These are phyloP conservation scores for Spilarctia lutea DNA, from an alignment of 2,888 invertebrate genomes.

Conservation along the genomic window DNA sequence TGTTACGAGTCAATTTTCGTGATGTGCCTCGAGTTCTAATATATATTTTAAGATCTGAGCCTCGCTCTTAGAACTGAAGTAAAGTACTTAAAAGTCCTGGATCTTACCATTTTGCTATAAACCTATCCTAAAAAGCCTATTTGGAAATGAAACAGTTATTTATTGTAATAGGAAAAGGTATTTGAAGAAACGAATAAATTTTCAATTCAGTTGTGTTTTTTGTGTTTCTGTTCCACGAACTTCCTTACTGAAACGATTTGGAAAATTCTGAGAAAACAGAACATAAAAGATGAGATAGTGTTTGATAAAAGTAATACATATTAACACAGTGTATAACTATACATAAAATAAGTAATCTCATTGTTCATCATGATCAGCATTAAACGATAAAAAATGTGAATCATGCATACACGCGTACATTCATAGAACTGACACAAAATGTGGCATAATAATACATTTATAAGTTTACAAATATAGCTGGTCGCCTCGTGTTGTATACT, in stretches of 20 bases:
- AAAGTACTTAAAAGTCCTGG: not conserved
- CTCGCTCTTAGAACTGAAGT: not conserved
- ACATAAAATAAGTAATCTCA: not conserved
- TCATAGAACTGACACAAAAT: not conserved
- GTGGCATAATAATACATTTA: not conserved
- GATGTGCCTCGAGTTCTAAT: slow-evolving; percentile 1
- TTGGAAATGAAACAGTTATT: not conserved
- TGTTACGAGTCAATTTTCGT: slow-evolving; percentile 41
- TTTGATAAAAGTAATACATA: not conserved
- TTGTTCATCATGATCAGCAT: no score
- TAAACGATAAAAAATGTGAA: not conserved
- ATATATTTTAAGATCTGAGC: not conserved
- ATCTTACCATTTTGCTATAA: not conserved
- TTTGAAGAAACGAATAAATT: no score
- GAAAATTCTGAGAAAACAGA: no score
- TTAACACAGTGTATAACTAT: not conserved
- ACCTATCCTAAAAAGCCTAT: not conserved
- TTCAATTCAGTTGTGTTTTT: no score
- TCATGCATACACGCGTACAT: not conserved
- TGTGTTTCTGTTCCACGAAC: no score
- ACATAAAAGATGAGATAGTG: not conserved
- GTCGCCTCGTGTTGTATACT: not conserved
- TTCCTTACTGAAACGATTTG: no score
- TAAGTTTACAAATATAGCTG: not conserved
- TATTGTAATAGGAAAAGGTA: no score